These are phyloP conservation scores for Nanorana parkeri DNA, from an alignment of 2,113 vertebrate species.

Conservation along the genomic window DNA sequence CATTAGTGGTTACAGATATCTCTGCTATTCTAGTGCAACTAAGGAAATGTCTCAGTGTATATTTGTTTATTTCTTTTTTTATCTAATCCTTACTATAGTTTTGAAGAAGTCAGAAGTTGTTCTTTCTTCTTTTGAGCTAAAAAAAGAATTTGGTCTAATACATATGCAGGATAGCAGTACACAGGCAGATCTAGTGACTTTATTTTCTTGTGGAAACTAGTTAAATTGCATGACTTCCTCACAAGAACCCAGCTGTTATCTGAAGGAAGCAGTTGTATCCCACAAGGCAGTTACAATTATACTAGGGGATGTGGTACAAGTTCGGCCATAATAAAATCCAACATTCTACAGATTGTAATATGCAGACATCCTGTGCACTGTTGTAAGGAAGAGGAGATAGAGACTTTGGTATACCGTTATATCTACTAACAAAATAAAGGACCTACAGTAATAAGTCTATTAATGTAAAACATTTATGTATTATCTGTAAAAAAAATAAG, in stretches of 20 bases:
- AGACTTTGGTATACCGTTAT: not conserved
- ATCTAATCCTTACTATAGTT: too few relatives aligned
- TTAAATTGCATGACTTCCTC: slow-evolving; percentile 32
- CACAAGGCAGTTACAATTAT: slow-evolving; percentile 1
- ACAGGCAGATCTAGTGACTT: not conserved
- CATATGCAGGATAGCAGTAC: not conserved
- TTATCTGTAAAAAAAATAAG: too few relatives aligned
- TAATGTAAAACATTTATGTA: too few relatives aligned
- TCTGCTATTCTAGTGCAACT: not conserved
- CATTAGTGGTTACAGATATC: not conserved
- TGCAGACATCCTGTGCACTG: slow-evolving; percentile 16
- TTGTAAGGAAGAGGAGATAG: not conserved
- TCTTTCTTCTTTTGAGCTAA: too few relatives aligned
- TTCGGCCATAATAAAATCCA: not conserved
- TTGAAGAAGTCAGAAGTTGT: too few relatives aligned
- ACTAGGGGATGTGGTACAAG: not conserved
- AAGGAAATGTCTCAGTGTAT: not conserved
- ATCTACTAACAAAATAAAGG: too few relatives aligned
- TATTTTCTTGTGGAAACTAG: not conserved
- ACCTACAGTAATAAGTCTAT: too few relatives aligned
- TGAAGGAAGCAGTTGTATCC: slow-evolving; percentile 50
- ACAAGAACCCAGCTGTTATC: slow-evolving; percentile 30
- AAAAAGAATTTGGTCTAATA: too few relatives aligned
- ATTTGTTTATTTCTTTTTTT: not conserved
- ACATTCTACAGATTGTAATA: not conserved